These are phyloP conservation scores for Gallinago solitaria DNA, from an alignment of 2,797 vertebrate species.

Conservation along the genomic window DNA sequence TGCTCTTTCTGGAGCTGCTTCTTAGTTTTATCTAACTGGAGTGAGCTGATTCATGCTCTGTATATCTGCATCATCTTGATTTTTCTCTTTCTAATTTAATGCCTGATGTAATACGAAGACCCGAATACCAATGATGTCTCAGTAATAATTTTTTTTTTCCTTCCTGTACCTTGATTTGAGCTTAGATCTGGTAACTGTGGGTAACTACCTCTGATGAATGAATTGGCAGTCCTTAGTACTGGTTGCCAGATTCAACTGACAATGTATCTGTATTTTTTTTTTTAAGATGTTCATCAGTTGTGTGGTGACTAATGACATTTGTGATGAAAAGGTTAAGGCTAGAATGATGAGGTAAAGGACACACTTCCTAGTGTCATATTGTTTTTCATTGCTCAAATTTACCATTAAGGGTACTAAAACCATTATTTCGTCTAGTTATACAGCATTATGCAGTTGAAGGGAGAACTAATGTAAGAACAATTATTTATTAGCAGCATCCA, in stretches of 20 bases:
- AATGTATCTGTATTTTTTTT: background rate
- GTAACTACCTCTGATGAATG: background rate
- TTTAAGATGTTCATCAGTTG: background rate
- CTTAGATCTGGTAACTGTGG: background rate
- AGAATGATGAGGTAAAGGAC: background rate
- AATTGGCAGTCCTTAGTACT: background rate
- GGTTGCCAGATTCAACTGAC: background rate
- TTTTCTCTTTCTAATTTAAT: background rate
- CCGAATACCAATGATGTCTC: background rate
- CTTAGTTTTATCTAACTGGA: background rate
- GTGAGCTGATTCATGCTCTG: background rate
- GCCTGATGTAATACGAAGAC: background rate
- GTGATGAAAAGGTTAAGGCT: background rate
- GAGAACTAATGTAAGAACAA: background rate
- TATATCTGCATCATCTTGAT: background rate
- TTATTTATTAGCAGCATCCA: background rate
- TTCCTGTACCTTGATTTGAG: background rate
- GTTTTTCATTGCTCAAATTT: background rate
- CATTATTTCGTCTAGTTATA: background rate
- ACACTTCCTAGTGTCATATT: background rate
- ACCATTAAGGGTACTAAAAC: background rate
- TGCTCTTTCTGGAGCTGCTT: background rate
- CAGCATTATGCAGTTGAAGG: background rate
- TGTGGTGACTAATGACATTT: background rate
- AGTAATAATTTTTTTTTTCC: background rate